Evolutionary conservation across 2,888 invertebrate genomes (phyloP).

Genomic region (Drosophila pseudotalamancana): DNA sequence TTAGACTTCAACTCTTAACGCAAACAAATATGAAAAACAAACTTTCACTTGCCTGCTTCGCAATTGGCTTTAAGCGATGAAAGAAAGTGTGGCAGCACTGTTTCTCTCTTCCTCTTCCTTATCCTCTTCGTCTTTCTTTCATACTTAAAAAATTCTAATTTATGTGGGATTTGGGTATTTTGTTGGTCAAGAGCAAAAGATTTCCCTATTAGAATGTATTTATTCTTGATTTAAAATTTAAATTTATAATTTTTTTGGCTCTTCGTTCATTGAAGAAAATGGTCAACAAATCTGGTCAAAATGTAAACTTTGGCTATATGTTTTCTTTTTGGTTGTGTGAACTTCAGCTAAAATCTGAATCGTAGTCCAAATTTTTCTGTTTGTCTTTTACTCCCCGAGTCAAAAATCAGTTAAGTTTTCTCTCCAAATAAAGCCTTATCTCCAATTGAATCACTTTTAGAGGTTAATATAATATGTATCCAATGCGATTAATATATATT

Average conservation of each 20-base stretch:
- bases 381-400: no score
- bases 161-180: background rate
- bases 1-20: constrained; percentile 1
- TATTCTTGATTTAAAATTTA: constrained; percentile 6
- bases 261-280: no score
- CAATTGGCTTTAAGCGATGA: background rate
- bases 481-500: no score
- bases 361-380: no score
- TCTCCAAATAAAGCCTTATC: no score
- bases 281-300: background rate
- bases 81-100: background rate
- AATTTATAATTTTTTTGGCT: constrained; percentile 16
- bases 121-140: background rate
- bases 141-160: background rate
- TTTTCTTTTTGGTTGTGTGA: no score
- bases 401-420: no score
- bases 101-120: no score
- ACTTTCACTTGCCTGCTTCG: constrained; percentile 6
- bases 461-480: no score
- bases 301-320: no score
- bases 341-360: no score
- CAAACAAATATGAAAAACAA: constrained; percentile 13
- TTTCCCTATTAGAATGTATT: constrained; percentile 14
- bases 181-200: background rate
- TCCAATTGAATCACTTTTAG: no score